Base-by-base conservation (phyloP, 2,113 vertebrate species). In the Vulpes ferrilata region DNA sequence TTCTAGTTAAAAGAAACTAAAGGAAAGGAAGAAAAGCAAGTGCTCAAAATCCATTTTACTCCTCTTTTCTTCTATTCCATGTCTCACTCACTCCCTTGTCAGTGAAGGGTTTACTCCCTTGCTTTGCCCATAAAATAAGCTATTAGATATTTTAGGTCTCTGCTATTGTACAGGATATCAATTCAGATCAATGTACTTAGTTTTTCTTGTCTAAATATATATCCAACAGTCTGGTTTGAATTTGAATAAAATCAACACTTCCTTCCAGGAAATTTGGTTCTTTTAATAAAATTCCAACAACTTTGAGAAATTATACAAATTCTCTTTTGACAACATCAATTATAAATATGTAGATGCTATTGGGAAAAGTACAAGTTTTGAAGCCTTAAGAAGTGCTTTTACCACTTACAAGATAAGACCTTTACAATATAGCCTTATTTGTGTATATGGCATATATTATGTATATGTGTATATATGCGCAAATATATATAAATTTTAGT, bases 231-330 rank as follows among this genome's bases (percentile, higher is more conserved):
- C 74, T 94, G 64, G 59, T 85, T 53, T 82, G n/a, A 97, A 90
- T 85, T 96, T 94, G 62, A 92, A 97, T 92, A 96, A 97, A 96
- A 78, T 78, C 23, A n/a, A 79, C 76, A 95, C 32, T 88, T 73
- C 35, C 76, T 95, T 97, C 25, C 23, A 92, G 93, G 69, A 81
- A 97, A 85, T 74, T 57, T 92, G 17, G 51, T 96, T 93, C 59
- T 90, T 91, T 90, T 84, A 95, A 81, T 94, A 94, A 69, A 96
- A 74, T n/a, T 73, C 59, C 17, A 62, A 71, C 38, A 90, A 93
- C 55, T 84, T 88, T 95, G 43, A 84, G 89, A 97, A 97, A 79
- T 17, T 82, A 13, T 85, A 88, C 59, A 92, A 87, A 81, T 85
- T 90, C 17, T 94, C 19, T 88, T 92, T 94, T 90, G 51, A 94